Evolutionary conservation across 2,888 invertebrate genomes (phyloP), one percentile per base, ranked within the genome.

Genomic region (Empis livida): DNA sequence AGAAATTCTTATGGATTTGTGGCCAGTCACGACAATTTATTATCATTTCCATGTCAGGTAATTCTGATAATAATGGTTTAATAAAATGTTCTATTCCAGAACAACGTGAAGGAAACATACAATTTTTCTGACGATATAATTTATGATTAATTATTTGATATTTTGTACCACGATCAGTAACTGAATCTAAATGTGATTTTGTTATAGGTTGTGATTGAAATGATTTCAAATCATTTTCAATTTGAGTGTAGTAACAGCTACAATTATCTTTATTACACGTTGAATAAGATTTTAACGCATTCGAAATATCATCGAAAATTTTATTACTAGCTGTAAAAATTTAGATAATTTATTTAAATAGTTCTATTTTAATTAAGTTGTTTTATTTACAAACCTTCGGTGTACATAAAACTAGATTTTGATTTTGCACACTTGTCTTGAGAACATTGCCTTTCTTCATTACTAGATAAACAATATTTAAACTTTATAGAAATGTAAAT

Each of bases 21-120:
- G 96, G 95, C 84, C 91, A 94, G 69, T 96, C 96, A 49, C 91
- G 76, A 0, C 88, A 86, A 63, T 97, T 97, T 16, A 96, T 67
- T 13, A 90, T 73, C 51, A 96, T 70, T 64, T 96, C 95, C 72
- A 85, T 78, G 62, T 96, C 77, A 0, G 88, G 82, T 45, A 94
- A 64, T 52, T 80, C 77, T 8, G 76, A 64, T 39, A 86, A 73
- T 6, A 90, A 58, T 57, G 78, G 75, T 46, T 78, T 68, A 16
- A 96, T 65, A 62, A 94, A 96, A 66, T 95, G 80, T 67, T 96
- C 94, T 27, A 95, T 77, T 11, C 95, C 95, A 50, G 80, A 74
- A 68, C 95, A 96, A 56, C 96, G 77, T 13, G 90, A 80, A 35
- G 94, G 94, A 67, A 96, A 97, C 78, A 91, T 85, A 59, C 95